Conservation (phyloP, 2,888 invertebrate genomes). For the Gnatocerus cornutus region DNA sequence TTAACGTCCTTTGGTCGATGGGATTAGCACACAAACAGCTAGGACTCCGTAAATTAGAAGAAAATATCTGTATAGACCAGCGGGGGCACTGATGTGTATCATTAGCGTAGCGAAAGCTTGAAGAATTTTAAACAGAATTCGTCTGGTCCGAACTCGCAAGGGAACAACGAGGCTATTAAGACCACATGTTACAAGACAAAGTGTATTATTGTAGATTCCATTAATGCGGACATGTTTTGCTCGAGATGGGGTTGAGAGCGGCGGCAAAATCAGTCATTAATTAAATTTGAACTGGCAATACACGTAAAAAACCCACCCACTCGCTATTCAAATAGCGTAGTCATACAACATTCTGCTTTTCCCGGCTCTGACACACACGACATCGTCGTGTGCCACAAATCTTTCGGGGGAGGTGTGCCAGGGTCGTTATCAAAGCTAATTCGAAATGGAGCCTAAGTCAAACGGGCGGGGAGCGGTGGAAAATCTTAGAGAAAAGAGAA, state of each 20-base stretch:
- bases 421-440: conserved; percentile 45
- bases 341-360: conserved; percentile 28
- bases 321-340: background rate
- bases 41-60: conserved; percentile 15
- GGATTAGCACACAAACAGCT: conserved; percentile 19
- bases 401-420: conserved; percentile 28
- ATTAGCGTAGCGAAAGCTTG: conserved; percentile 34
- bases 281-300: conserved; percentile 39
- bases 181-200: conserved; percentile 69
- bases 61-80: conserved; percentile 24
- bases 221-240: conserved; percentile 60
- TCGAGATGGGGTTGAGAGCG: conserved; percentile 17
- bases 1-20: background rate
- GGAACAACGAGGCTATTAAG: conserved; percentile 60
- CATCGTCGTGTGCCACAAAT: conserved; percentile 36
- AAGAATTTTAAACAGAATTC: conserved; percentile 40
- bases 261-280: conserved; percentile 45
- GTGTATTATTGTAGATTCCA: conserved; percentile 66
- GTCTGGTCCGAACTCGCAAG: conserved; percentile 30
- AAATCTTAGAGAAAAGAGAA: conserved; percentile 37
- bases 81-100: conserved; percentile 19
- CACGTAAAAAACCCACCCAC: conserved; percentile 22
- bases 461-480: conserved; percentile 1
- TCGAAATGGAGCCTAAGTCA: conserved; percentile 41
- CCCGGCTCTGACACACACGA: background rate